phyloP scores from a whole-genome alignment of 2,797 vertebrate genomes.

The Xiphophorus birchmanni region DNA sequence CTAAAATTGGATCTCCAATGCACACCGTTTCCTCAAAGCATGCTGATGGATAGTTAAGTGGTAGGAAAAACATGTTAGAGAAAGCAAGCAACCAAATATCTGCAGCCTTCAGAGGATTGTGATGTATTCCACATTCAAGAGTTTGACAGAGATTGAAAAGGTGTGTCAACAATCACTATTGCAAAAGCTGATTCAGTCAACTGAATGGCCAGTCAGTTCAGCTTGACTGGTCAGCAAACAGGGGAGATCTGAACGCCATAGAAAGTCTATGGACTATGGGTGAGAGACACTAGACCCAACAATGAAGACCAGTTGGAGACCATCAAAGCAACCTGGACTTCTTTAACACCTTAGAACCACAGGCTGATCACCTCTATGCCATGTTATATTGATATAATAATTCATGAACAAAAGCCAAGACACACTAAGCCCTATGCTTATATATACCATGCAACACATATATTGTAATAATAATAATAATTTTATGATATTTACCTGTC shows the following conservation, averaged over 20 bases:
- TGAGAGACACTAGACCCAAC: background rate
- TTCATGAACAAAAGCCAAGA: background rate
- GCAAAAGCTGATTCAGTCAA: background rate
- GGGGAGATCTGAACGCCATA: background rate
- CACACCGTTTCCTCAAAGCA: background rate
- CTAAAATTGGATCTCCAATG: background rate
- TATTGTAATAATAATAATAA: too few species aligned
- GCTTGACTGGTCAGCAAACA: background rate
- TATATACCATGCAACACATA: background rate
- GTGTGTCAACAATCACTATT: too few species aligned
- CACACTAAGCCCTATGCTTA: background rate
- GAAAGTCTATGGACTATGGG: background rate
- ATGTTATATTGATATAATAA: background rate
- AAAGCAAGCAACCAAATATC: background rate
- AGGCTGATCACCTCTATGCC: background rate
- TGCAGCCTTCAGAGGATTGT: background rate
- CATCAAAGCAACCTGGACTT: background rate
- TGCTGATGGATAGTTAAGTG: background rate
- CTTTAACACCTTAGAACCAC: background rate
- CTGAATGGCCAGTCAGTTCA: background rate
- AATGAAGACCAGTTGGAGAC: background rate
- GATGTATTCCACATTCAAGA: background rate
- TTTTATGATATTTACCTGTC: slow-evolving; percentile 84
- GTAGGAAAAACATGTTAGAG: background rate
- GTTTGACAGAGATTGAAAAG: background rate